A percentile compares a stretch with the other conserved stretches of the same genome.
Evolutionary conservation across 2,113 vertebrate genomes (phyloP).

Genomic region (Chloroceryle aenea): DNA sequence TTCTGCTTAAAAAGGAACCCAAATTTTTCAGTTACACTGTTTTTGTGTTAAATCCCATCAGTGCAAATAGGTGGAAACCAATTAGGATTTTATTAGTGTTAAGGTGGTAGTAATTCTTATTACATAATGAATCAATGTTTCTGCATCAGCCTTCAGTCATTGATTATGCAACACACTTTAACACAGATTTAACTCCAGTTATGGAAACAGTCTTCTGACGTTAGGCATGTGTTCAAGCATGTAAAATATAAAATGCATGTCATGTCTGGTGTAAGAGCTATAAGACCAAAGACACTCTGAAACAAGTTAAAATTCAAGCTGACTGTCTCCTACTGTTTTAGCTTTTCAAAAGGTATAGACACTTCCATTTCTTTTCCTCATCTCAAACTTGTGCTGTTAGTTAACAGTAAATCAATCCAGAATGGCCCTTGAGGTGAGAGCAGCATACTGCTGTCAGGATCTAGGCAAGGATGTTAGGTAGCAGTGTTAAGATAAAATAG

Average conservation of each 20-base stretch:
- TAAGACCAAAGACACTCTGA: background rate
- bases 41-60: constrained; percentile 46
- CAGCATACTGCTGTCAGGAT: background rate
- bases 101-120: constrained; percentile 17
- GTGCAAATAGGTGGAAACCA: constrained; percentile 51
- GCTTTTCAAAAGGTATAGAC: background rate
- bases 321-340: background rate
- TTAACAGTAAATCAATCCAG: background rate
- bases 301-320: background rate
- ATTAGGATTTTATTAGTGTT: constrained; percentile 33
- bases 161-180: background rate
- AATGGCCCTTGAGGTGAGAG: background rate
- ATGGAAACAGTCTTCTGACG: background rate
- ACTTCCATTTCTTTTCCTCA: background rate
- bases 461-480: background rate
- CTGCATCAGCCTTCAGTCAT: background rate
- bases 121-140: constrained; percentile 44
- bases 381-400: rapidly evolving
- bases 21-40: background rate
- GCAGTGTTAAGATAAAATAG: background rate
- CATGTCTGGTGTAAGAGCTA: background rate
- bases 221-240: background rate
- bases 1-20: constrained; percentile 3
- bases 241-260: constrained; percentile 1
- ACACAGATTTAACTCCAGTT: constrained; percentile 14